Conservation (phyloP, 2,888 invertebrate genomes). For the Tholera decimalis region DNA sequence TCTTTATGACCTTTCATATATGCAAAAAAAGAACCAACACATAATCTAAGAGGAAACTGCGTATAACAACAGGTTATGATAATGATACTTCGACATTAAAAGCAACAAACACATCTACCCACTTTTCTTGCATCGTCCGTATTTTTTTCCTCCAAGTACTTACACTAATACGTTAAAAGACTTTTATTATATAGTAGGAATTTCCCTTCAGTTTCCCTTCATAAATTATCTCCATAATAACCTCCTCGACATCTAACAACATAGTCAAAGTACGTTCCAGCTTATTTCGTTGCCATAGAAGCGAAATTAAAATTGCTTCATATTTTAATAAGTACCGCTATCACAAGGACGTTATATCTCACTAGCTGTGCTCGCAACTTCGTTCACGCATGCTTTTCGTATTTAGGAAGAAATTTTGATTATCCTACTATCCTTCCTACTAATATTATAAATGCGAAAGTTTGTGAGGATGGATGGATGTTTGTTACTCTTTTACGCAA, state of each 20-base stretch:
- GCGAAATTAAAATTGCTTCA: constrained; percentile 1
- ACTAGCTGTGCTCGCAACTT: no score
- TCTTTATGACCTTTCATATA: no score
- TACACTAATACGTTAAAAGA: background rate
- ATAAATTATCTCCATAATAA: background rate
- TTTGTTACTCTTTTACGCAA: no score
- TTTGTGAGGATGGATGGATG: no score
- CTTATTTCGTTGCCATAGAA: background rate
- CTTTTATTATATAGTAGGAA: background rate
- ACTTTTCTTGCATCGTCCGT: background rate
- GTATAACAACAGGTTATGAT: background rate
- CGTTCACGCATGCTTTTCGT: no score
- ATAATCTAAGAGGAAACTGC: background rate
- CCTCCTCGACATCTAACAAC: background rate
- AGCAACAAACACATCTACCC: background rate
- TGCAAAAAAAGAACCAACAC: background rate
- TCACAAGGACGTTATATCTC: constrained; percentile 2
- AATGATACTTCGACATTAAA: background rate
- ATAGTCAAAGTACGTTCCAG: background rate
- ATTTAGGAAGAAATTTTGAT: no score
- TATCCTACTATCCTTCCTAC: no score
- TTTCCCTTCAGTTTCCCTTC: background rate
- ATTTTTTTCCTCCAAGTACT: background rate
- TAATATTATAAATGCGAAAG: no score
- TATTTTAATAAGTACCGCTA: background rate